Evolutionary conservation across 2,797 vertebrate genomes (phyloP).

Genomic region (Platalea minor): DNA sequence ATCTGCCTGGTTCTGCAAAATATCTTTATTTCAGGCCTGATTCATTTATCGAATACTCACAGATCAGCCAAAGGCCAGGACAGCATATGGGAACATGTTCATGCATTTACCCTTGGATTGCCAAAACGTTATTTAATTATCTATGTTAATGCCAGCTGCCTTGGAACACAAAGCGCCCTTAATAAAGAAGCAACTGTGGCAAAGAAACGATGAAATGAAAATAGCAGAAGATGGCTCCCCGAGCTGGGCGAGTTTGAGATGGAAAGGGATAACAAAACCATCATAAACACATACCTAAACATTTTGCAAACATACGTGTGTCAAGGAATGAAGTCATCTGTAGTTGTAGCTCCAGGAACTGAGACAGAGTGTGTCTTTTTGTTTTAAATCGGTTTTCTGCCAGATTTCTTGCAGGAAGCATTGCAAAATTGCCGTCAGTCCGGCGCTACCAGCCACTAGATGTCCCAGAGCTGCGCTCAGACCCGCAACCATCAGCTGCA

Average conservation of each 20-base stretch:
- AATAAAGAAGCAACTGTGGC: background rate
- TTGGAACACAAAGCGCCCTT: background rate
- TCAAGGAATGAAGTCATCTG: background rate
- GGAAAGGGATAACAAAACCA: background rate
- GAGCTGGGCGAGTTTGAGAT: background rate
- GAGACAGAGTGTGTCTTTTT: background rate
- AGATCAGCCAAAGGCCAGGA: background rate
- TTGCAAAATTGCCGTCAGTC: background rate
- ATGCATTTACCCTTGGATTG: background rate
- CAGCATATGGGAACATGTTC: background rate
- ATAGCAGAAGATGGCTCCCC: background rate
- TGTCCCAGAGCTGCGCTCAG: background rate
- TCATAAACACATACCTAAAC: background rate
- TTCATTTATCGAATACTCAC: background rate
- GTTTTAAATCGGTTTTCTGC: background rate
- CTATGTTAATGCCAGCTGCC: background rate
- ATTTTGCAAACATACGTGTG: background rate
- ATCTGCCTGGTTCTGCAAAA: background rate
- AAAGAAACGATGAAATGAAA: background rate
- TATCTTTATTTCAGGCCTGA: slow-evolving; percentile 2
- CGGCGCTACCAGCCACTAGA: background rate
- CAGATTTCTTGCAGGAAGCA: background rate
- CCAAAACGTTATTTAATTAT: slow-evolving; percentile 1
- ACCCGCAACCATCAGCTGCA: background rate
- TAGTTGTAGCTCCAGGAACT: background rate